Percentiles rank a stretch among this genome's conserved stretches.
Evolutionary conservation across 1,140 invertebrate genomes (phyloP).

Genomic region (Drosophila arawakana): DNA sequence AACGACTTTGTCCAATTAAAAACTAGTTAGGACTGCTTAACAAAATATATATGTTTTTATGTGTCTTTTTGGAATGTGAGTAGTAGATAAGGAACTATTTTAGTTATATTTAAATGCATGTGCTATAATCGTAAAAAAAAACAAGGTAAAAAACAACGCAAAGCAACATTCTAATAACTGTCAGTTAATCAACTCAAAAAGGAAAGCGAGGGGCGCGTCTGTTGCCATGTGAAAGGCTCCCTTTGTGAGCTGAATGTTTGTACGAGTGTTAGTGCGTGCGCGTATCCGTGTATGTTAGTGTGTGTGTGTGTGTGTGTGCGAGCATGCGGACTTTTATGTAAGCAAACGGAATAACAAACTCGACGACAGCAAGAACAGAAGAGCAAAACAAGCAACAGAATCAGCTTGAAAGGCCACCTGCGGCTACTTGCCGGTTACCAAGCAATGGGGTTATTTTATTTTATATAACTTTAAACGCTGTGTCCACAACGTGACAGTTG

Average conservation of each 20-base stretch:
- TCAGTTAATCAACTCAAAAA: conserved; percentile 18
- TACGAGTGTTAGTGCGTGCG: neutral
- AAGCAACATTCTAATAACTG: conserved; percentile 23
- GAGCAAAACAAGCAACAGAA: conserved; percentile 25
- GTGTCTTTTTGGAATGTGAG: conserved; percentile 12
- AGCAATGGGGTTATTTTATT: conserved; percentile 34
- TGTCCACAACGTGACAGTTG: conserved; percentile 38
- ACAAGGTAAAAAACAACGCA: conserved; percentile 15
- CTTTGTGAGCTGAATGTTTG: conserved; percentile 1
- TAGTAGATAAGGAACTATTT: conserved; percentile 52
- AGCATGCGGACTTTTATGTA: conserved; percentile 59
- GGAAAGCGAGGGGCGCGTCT: conserved; percentile 33
- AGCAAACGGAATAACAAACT: conserved; percentile 43
- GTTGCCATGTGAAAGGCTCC: conserved; percentile 27
- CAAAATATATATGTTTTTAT: conserved; percentile 47
- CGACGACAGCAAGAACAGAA: conserved; percentile 16
- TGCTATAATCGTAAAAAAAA: conserved; percentile 11
- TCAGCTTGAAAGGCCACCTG: conserved; percentile 60
- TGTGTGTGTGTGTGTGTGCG: conserved; percentile 8
- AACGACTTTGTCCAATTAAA: conserved; percentile 43
- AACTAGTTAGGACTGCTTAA: conserved; percentile 69
- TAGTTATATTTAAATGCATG: conserved; percentile 28
- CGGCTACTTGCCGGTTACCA: conserved; percentile 55
- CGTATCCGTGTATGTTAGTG: neutral
- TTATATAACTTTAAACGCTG: conserved; percentile 48